Evolutionary conservation across 2,113 vertebrate species (phyloP), one percentile per base, ranked within the genome.

Genomic region (Phalacrocorax carbo): DNA sequence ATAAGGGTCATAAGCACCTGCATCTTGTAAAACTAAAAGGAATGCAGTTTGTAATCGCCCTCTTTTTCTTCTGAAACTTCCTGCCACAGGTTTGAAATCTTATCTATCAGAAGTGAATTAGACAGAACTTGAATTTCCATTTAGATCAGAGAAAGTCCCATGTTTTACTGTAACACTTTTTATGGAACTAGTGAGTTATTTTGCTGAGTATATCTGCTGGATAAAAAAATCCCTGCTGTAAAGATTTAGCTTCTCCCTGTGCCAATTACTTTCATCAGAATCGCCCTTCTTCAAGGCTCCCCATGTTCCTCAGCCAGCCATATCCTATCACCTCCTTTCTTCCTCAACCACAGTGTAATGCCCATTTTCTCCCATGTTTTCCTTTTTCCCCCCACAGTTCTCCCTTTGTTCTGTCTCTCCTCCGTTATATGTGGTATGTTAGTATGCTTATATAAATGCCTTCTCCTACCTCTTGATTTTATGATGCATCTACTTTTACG

Each of bases 401-500:
- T 95, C 73, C 46, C 86, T 94, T 96, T 95, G 75, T 94, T 93
- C 85, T 49, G 6, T 71, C 66, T 95, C 82, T 95, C 94, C 90
- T 94, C 66, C 73, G 75, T 64, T 83, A 60, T 52, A 52, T 25
- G 15, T 52, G 55, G 34, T 68, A 82, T 60, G 93, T 92, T 94
- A 94, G 52, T 73, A 64, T 46, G 55, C 65, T 80, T 88, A 32
- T 13, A 46, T 36, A 82, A 92, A 68, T 72, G 95, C 94, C 92
- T 96, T 89, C 97, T 98, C 88, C 94, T 96, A 90, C 80, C 60
- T 97, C 96, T 94, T 94, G 95, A 96, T 96, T 98, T 97, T 97
- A 95, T 95, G 95, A 98, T 97, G 94, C 93, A 95, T 97, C 97
- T 97, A 90, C 96, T 97, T 97, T 94, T 94, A 94, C 96, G 95